Conservation (phyloP, 2,888 invertebrate genomes). For the Drosophila ezoana region DNA sequence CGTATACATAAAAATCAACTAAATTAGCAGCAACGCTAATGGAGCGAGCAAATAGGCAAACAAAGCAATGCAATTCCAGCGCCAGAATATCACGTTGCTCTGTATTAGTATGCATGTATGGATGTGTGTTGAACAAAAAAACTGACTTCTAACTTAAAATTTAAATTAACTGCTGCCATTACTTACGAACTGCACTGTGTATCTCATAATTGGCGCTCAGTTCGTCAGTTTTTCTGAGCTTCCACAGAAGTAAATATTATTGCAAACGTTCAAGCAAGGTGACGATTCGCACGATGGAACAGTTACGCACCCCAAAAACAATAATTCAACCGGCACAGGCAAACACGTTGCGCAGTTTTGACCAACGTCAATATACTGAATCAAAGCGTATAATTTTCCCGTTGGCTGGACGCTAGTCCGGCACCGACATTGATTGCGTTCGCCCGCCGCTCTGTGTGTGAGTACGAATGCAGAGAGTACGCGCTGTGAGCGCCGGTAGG, state of each 20-base stretch:
- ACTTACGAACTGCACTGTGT: conserved; percentile 74
- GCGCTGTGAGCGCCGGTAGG: conserved; percentile 24
- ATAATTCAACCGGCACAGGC: conserved; percentile 25
- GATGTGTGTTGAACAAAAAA: neutral
- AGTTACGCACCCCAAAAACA: conserved; percentile 17
- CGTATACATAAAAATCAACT: conserved; percentile 24
- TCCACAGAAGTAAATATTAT: conserved; percentile 20
- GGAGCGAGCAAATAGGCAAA: conserved; percentile 35
- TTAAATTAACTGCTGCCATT: conserved; percentile 15
- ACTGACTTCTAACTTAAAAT: conserved; percentile 5
- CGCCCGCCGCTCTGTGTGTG: conserved; percentile 7
- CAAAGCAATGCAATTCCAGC: conserved; percentile 30
- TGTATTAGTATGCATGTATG: neutral
- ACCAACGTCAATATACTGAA: conserved; percentile 70
- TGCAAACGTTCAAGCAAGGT: conserved; percentile 50
- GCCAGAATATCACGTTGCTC: conserved; percentile 26
- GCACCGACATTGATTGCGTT: conserved; percentile 44
- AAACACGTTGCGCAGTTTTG: conserved; percentile 68
- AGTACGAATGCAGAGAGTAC: conserved; percentile 26
- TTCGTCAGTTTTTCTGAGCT: conserved; percentile 15
- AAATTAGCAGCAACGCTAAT: conserved; percentile 22
- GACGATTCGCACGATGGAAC: conserved; percentile 68
- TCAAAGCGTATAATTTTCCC: conserved; percentile 49
- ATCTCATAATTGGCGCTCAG: conserved; percentile 46
- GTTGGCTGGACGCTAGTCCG: conserved; percentile 60